phyloP scores from a whole-genome alignment of 2,797 vertebrate genomes.

The Aratinga solstitialis region DNA sequence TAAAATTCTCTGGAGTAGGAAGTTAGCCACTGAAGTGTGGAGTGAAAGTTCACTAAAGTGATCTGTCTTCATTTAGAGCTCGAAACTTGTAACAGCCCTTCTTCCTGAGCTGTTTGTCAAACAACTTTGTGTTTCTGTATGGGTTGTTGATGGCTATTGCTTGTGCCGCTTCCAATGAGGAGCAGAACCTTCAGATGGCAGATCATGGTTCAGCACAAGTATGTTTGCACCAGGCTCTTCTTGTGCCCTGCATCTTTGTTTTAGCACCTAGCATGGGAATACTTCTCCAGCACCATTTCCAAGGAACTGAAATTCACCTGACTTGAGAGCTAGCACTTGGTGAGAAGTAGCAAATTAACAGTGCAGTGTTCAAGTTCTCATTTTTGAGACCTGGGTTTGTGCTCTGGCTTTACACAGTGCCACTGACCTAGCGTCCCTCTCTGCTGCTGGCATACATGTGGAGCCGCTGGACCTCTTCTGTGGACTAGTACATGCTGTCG shows the following conservation, averaged over 20 bases:
- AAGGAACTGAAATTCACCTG: neutral
- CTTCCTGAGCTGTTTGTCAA: neutral
- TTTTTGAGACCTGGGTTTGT: neutral
- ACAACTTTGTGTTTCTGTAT: accelerated
- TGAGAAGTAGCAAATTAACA: neutral
- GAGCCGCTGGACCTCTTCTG: neutral
- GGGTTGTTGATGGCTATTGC: neutral
- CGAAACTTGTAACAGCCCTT: neutral
- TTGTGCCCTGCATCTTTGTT: neutral
- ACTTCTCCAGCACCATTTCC: neutral
- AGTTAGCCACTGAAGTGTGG: neutral
- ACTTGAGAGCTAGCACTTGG: neutral
- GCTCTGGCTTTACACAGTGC: neutral
- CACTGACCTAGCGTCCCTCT: neutral
- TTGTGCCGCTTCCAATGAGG: neutral
- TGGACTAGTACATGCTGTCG: accelerated
- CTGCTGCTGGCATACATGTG: accelerated
- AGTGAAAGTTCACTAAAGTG: neutral
- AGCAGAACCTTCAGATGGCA: neutral
- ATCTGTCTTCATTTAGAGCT: neutral
- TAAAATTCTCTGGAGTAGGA: neutral
- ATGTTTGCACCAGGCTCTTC: neutral
- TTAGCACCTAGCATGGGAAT: neutral
- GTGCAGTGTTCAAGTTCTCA: neutral
- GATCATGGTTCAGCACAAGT: neutral